A percentile compares a stretch with the other conserved stretches of the same genome.
These are phyloP conservation scores for Drosophila longiperda DNA, from an alignment of 2,888 invertebrate genomes.

Conservation along the genomic window DNA sequence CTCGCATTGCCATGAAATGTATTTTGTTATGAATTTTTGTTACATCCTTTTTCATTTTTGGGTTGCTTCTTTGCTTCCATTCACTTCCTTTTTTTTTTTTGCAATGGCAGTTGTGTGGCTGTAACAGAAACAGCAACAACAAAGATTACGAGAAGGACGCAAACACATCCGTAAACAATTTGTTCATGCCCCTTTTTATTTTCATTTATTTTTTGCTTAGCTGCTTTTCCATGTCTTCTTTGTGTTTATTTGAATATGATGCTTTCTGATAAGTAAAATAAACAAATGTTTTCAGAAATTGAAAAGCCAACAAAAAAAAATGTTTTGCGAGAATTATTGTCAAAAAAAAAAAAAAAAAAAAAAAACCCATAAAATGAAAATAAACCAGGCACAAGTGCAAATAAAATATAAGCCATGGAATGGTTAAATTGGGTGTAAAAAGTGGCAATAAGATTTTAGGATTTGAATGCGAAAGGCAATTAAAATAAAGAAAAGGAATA, in stretches of 20 bases:
- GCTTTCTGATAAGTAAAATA: slow-evolving; percentile 72
- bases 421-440: slow-evolving; percentile 26
- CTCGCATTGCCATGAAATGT: slow-evolving; percentile 73
- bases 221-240: slow-evolving; percentile 44
- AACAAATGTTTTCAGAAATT: slow-evolving; percentile 71
- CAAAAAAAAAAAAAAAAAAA: slow-evolving; percentile 12
- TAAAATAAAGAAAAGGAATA: slow-evolving; percentile 10
- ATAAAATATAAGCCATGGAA: slow-evolving; percentile 37
- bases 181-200: slow-evolving; percentile 68
- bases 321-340: slow-evolving; percentile 9
- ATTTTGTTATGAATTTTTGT: slow-evolving; percentile 77
- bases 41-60: slow-evolving; percentile 66
- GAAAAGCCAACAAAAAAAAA: slow-evolving; percentile 48
- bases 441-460: slow-evolving; percentile 31
- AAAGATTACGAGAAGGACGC: slow-evolving; percentile 68
- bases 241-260: slow-evolving; percentile 63
- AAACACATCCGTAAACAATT: slow-evolving; percentile 79
- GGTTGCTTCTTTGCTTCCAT: slow-evolving; percentile 33
- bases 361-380: slow-evolving; percentile 18
- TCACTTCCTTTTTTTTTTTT: slow-evolving; percentile 40
- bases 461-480: slow-evolving; percentile 30
- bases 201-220: slow-evolving; percentile 31
- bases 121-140: slow-evolving; percentile 13
- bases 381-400: slow-evolving; percentile 17
- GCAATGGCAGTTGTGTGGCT: slow-evolving; percentile 38